Evolutionary conservation across 2,888 invertebrate species (phyloP).

Genomic region (Drosophila percnosoma): DNA sequence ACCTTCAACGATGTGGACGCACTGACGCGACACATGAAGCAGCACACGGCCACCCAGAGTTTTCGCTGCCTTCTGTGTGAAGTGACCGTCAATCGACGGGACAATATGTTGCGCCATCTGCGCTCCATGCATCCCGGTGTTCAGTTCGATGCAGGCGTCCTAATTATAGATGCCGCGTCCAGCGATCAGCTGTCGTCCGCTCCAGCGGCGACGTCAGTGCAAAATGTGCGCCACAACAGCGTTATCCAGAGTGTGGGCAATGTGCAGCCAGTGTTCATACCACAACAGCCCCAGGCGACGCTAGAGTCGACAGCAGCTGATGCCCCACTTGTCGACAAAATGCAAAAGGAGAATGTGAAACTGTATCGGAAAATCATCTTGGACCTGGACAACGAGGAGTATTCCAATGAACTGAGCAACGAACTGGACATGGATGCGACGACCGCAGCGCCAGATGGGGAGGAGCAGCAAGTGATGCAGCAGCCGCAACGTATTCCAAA

Average conservation of each 20-base stretch:
- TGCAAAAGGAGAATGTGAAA: slow-evolving; percentile 65
- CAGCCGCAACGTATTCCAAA: slow-evolving; percentile 34
- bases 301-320: slow-evolving; percentile 9
- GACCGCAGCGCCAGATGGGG: slow-evolving; percentile 9
- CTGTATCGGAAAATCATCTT: slow-evolving; percentile 65
- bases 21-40: slow-evolving; percentile 88
- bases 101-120: slow-evolving; percentile 91
- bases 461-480: slow-evolving; percentile 12
- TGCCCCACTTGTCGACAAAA: slow-evolving; percentile 28
- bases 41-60: slow-evolving; percentile 80
- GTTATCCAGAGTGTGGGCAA: slow-evolving; percentile 84
- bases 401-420: slow-evolving; percentile 69
- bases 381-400: slow-evolving; percentile 71
- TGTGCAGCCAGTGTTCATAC: slow-evolving; percentile 73
- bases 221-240: slow-evolving; percentile 68
- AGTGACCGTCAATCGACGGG: slow-evolving; percentile 90
- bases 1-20: slow-evolving; percentile 89
- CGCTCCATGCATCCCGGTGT: slow-evolving; percentile 89
- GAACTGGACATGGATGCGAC: slow-evolving; percentile 46
- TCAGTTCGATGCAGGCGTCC: slow-evolving; percentile 62
- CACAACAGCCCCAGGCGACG: slow-evolving; percentile 9
- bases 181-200: background rate
- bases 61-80: slow-evolving; percentile 90
- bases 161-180: slow-evolving; percentile 36
- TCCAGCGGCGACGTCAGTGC: slow-evolving; percentile 20